Evolutionary conservation across 2,113 vertebrate species (phyloP).

Genomic region (Lontra canadensis): DNA sequence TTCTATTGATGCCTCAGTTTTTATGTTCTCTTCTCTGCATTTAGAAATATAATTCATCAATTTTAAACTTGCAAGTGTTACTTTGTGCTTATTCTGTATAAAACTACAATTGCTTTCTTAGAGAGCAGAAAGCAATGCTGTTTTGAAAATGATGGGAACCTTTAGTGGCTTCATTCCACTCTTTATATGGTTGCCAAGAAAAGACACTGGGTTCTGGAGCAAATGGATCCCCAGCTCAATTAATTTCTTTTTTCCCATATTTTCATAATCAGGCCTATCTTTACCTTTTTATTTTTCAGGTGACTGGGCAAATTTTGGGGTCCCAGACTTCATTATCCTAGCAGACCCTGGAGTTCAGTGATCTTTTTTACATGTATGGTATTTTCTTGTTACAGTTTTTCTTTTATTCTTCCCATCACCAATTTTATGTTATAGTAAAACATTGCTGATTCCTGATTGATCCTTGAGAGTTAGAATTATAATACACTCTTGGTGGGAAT

Average conservation of each 20-base stretch:
- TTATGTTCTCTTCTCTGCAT: conserved; percentile 21
- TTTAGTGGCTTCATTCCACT: neutral
- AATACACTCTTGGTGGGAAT: neutral
- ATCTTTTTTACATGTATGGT: neutral
- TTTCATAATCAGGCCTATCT: neutral
- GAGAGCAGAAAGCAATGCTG: neutral
- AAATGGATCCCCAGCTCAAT: neutral
- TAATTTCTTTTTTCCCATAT: neutral
- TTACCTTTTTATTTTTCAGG: neutral
- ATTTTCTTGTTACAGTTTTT: neutral
- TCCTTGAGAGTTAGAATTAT: neutral
- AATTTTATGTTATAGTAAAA: neutral
- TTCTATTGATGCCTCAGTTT: conserved; percentile 7
- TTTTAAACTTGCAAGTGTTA: conserved; percentile 27
- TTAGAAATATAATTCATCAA: conserved; percentile 40
- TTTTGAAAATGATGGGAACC: neutral
- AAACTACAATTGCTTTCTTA: conserved; percentile 45
- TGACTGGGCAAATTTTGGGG: neutral
- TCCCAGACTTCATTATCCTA: neutral
- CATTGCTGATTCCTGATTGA: neutral
- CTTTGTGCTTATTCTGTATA: conserved; percentile 50
- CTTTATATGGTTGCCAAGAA: neutral
- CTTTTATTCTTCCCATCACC: neutral
- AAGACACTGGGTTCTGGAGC: neutral
- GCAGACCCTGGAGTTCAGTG: neutral